Base-by-base conservation (phyloP, 2,797 vertebrate species). In the Falco naumanni region DNA sequence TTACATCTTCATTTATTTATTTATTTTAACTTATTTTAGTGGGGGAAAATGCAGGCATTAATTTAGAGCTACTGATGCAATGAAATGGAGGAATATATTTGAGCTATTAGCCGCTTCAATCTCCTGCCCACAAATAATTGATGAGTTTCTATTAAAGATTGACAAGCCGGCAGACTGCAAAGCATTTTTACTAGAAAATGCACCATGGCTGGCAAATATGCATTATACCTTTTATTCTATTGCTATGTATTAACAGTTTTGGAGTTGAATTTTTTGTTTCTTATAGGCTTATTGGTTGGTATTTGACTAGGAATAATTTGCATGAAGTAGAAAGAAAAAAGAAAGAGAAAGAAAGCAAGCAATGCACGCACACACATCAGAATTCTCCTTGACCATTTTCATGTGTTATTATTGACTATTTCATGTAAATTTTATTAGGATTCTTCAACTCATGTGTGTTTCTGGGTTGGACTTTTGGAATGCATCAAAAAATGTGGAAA, bases 111-210 rank as follows among this genome's bases (percentile, higher is more conserved):
- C 97, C 29, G 60, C 98, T 98, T 98, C 98, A 98, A 98, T 98
- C 98, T 98, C 98, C 97, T 98, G 96, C 97, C 98, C 96, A 98
- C 98, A 98, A 98, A 98, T 98, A 98, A 98, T 98, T 98, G 98
- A 98, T 98, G 98, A 98, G 98, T 98, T 98, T 98, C 98, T 98
- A 98, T 98, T 98, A 98, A 98, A 98, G 98, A 98, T 98, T 98
- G 98, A 98, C 98, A 98, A 98, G 98, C 96, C 95, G 61, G 98
- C 97, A 97, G 97, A 98, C 97, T 98, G 97, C 97, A 97, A 97
- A 95, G 97, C 97, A 98, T 98, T 98, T 98, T 98, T 97, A 97
- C 97, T 97, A 96, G 97, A 97, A 98, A 98, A 98, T 98, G 97
- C 97, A 97, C 93, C 65, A 14, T 80, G 97, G 97, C 93, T 96